Percentiles rank a stretch among this genome's conserved stretches.
These are phyloP conservation scores for Dione juno DNA, from an alignment of 2,888 invertebrate genomes.

Conservation along the genomic window DNA sequence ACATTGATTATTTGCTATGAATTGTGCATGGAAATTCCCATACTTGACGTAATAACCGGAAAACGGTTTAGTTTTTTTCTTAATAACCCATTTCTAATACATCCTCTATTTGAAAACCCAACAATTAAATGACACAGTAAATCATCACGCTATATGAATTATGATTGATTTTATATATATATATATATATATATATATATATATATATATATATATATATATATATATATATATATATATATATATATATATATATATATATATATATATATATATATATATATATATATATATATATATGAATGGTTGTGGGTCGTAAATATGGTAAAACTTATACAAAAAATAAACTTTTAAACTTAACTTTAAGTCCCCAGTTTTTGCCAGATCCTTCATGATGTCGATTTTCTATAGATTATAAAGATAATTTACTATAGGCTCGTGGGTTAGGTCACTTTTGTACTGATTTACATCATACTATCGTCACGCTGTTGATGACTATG, in stretches of 20 bases:
- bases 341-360: too few species aligned
- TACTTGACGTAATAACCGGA: not conserved
- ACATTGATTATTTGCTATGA: not conserved
- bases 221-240: not conserved
- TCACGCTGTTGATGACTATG: not conserved
- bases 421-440: not conserved
- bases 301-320: too few species aligned
- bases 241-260: too few species aligned
- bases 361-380: too few species aligned
- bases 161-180: not conserved
- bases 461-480: not conserved
- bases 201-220: too few species aligned
- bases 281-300: too few species aligned
- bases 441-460: not conserved
- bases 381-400: too few species aligned
- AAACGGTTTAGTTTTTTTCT: not conserved
- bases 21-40: not conserved
- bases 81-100: constrained; percentile 9
- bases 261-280: too few species aligned
- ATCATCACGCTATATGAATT: constrained; percentile 5
- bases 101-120: constrained; percentile 1
- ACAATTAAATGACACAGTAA: constrained; percentile 7
- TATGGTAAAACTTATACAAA: too few species aligned
- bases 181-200: not conserved
- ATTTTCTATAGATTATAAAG: not conserved